Evolutionary conservation across 2,113 vertebrate genomes (phyloP), one percentile per base, ranked within the genome.

Genomic region (Probosciger aterrimus): DNA sequence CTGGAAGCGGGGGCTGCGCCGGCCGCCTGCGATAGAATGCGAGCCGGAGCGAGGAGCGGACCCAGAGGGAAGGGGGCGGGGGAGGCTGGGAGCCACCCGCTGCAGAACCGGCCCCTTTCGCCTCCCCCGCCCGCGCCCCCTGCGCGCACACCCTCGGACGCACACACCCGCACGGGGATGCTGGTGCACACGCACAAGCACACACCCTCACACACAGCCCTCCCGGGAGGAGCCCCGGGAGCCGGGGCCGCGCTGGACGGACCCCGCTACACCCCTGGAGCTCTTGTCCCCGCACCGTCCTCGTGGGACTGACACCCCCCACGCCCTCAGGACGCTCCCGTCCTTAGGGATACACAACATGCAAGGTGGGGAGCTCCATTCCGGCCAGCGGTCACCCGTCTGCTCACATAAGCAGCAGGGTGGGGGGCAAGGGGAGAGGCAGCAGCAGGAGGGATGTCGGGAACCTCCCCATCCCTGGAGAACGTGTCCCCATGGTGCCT

Each of bases 1-100:
- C 55, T 57, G 31, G 55, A 33, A 89, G 81, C 65, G 50, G 67
- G 85, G 90, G 82, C 71, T 86, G 75, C 44, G 89, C 73, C 33
- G 90, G 63, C 79, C 83, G 95, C 55, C 65, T 86, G 91, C 80
- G 73, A 88, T 86, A 85, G 70, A 95, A 89, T 87, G 91, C 53
- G 67, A 85, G 86, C 69, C 24, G 33, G 82, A 96, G 87, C 31
- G 69, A 74, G 35, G 53, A 89, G 92, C 85, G 4, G 67, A 86
- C 86, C 95, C 94, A 91, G 95, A 91, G 95, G 90, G 83, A 95
- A 94, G 68, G 95, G 92, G 95, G 95, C 93, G 88, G 86, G 93
- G 89, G 95, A 88, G 91, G 84, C 76, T 69, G 67, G 76, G 89
- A 93, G 76, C 88, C 91, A 88, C 84, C 80, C 95, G 89, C 92